Base-by-base conservation (phyloP, 2,888 invertebrate species). In the Panorpa germanica region DNA sequence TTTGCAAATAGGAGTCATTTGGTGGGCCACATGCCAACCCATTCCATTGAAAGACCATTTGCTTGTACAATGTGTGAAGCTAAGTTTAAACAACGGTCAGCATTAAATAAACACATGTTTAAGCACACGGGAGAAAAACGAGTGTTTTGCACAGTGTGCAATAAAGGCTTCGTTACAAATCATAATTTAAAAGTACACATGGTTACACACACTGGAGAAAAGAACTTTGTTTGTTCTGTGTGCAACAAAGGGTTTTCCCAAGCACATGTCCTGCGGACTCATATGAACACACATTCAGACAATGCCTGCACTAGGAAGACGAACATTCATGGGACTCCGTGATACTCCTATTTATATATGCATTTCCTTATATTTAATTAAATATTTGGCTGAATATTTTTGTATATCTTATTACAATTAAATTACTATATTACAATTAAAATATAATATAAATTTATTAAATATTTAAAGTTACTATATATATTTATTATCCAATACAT, bases 101-200 rank as follows among this genome's bases (percentile, higher is more conserved):
- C 31, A 24, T 28, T 36, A 8, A 19, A 19, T 18, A 31, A 34
- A 27, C 36, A 36, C 27, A 14, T 34, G 6, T 26, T 33, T 7
- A 30, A 25, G 4, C 36, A 36, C 19, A 36, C 36, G 11, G 33
- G 33, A n/a, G 34, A 33, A 18, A 34, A 32, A 8, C 33, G 34
- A 15, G 28, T 32, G 17, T 12, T 31, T 11, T 36, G 36, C 14
- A 23, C 18, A 13, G 13, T 31, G 2, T 36, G 36, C 15, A 16
- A 19, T 8, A 36, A 36, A 13, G 23, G 28, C 4, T 36, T 36
- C 24, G 33, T 31, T 8, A 36, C 34, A 10, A 25, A 26, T 24
- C 30, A 33, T 21, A 19, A 18, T 5, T 13, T 36, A 7, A 14
- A 11, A 6, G 17, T 25, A 3, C 36, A 36, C 26, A n/a, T 31